Conservation (phyloP, 1,140 invertebrate species). For the Scaptomyza pallida region DNA sequence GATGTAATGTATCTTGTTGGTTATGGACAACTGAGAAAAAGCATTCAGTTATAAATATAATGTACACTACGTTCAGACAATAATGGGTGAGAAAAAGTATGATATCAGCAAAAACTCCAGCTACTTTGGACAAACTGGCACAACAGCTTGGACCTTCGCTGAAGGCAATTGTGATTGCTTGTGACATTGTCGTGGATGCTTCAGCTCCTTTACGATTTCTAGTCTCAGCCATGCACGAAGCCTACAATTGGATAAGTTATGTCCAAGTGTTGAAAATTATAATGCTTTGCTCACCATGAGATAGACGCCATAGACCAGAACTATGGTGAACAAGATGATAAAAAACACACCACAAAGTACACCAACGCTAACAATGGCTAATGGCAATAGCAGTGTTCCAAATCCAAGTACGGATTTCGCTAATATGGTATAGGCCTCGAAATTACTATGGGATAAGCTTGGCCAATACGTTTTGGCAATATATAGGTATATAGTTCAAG, state of each 20-base stretch:
- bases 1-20: background rate
- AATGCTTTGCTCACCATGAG: background rate
- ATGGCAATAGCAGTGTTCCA: background rate
- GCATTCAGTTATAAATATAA: background rate
- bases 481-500: background rate
- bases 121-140: background rate
- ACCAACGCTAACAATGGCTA: background rate
- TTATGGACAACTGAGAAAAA: background rate
- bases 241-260: background rate
- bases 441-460: background rate
- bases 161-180: background rate
- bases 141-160: background rate
- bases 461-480: background rate
- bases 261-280: no score
- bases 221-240: background rate
- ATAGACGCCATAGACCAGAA: background rate
- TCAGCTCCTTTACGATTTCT: background rate
- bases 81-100: background rate
- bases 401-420: background rate
- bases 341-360: background rate
- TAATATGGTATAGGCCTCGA: background rate
- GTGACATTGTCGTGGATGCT: background rate
- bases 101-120: background rate
- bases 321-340: background rate
- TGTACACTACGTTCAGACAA: background rate